These are phyloP conservation scores for Scaptomyza tumidula DNA, from an alignment of 2,888 invertebrate species.

Conservation along the genomic window DNA sequence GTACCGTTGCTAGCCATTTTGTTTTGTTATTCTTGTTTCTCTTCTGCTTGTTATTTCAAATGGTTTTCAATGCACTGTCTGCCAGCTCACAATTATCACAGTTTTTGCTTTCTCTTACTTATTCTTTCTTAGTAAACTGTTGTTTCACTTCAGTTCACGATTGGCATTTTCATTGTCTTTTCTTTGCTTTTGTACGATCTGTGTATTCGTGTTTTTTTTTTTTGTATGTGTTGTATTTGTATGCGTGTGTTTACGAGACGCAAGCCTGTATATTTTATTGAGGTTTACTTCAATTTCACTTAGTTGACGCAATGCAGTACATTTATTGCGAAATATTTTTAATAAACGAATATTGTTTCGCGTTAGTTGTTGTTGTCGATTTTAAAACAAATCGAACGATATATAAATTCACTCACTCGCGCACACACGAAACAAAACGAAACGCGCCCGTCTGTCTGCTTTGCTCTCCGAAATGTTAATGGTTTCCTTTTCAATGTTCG, in stretches of 20 bases:
- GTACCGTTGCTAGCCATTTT: constrained; percentile 74
- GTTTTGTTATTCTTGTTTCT: constrained; percentile 43
- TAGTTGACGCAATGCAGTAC: constrained; percentile 56
- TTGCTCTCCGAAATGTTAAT: constrained; percentile 51
- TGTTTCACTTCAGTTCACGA: constrained; percentile 66
- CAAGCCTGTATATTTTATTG: constrained; percentile 16
- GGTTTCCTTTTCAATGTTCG: constrained; percentile 39
- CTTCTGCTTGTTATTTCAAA: constrained; percentile 22
- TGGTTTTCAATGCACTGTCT: constrained; percentile 38
- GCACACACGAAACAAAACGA: constrained; percentile 39
- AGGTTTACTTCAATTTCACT: constrained; percentile 44
- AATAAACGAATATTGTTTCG: constrained; percentile 57
- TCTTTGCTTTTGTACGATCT: constrained; percentile 19
- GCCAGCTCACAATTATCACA: constrained; percentile 73
- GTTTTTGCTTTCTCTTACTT: constrained; percentile 53
- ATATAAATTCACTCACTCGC: constrained; percentile 43
- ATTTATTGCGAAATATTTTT: constrained; percentile 67
- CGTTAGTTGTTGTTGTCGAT: constrained; percentile 59
- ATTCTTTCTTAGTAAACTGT: constrained; percentile 42
- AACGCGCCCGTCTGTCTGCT: constrained; percentile 60
- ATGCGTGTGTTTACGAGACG: constrained; percentile 19
- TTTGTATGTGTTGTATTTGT: constrained; percentile 24
- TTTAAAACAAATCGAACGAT: constrained; percentile 78
- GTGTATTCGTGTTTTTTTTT: constrained; percentile 25
- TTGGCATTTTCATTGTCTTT: constrained; percentile 61